Percentiles rank a stretch among this genome's conserved stretches.
Conservation (phyloP, 2,888 invertebrate species). For the Drosophila neonasuta region DNA sequence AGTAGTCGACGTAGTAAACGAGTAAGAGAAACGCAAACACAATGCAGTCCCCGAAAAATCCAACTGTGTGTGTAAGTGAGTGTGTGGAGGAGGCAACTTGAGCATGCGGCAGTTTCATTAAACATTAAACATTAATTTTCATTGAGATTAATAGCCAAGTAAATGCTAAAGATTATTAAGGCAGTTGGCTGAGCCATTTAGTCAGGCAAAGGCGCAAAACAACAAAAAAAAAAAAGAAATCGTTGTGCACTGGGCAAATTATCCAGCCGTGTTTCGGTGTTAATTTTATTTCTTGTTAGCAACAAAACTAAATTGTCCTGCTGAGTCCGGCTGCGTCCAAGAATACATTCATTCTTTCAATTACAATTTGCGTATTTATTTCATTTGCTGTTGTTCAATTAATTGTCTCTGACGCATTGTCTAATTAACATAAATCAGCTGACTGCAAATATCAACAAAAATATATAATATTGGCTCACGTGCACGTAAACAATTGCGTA, state of each 20-base stretch:
- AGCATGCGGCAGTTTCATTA: slow-evolving; percentile 51
- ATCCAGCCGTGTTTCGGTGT: slow-evolving; percentile 37
- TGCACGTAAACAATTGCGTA: slow-evolving; percentile 59
- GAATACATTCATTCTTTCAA: neutral
- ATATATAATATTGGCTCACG: slow-evolving; percentile 33
- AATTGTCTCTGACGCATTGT: slow-evolving; percentile 40
- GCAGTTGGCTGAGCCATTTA: slow-evolving; percentile 38
- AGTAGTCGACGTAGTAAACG: slow-evolving; percentile 9
- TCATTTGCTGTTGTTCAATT: slow-evolving; percentile 43
- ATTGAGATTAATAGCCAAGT: slow-evolving; percentile 77
- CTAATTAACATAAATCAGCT: slow-evolving; percentile 70
- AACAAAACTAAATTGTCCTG: slow-evolving; percentile 20
- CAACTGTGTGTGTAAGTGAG: slow-evolving; percentile 6
- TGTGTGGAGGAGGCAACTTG: slow-evolving; percentile 4
- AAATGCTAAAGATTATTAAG: slow-evolving; percentile 75
- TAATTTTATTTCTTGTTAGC: slow-evolving; percentile 58
- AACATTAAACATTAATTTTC: slow-evolving; percentile 72
- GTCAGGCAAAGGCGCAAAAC: slow-evolving; percentile 2
- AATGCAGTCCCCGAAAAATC: slow-evolving; percentile 38
- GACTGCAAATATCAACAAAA: slow-evolving; percentile 38
- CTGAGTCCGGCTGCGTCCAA: slow-evolving; percentile 19
- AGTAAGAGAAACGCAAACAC: slow-evolving; percentile 11
- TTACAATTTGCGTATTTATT: slow-evolving; percentile 29
- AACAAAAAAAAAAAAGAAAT: slow-evolving; percentile 17
- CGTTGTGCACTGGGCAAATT: slow-evolving; percentile 36